These are phyloP conservation scores for Gnathonemus echidnorhynchus DNA, from an alignment of 2,113 vertebrate species.

Conservation along the genomic window DNA sequence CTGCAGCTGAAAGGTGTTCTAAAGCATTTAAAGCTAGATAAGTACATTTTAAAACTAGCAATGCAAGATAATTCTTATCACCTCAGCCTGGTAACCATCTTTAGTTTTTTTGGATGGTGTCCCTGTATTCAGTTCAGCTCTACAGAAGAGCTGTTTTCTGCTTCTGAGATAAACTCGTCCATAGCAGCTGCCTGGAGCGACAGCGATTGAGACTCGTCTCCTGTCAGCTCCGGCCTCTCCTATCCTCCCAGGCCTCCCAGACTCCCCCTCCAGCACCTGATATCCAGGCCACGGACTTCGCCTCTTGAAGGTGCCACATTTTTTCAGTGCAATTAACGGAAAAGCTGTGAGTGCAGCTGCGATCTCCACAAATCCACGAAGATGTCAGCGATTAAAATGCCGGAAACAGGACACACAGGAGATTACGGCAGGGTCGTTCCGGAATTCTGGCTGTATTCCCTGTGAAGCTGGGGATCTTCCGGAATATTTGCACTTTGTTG, in stretches of 20 bases:
- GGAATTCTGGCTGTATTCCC: slow-evolving; percentile 10
- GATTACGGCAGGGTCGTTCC: not conserved
- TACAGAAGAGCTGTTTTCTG: not conserved
- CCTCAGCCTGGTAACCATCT: not conserved
- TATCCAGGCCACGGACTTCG: not conserved
- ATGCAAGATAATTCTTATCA: not conserved
- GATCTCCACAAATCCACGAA: not conserved
- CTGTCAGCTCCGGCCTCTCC: not conserved
- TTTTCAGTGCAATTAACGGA: not conserved
- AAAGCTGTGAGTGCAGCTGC: slow-evolving; percentile 5
- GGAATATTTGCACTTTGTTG: not conserved
- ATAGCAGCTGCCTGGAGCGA: not conserved
- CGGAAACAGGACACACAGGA: slow-evolving; percentile 7
- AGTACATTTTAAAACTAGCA: not conserved
- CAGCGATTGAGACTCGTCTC: not conserved
- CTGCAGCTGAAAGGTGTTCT: not conserved
- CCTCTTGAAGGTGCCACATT: slow-evolving; percentile 23
- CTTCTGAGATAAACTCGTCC: not conserved
- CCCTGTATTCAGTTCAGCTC: not conserved
- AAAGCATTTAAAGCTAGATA: not conserved
- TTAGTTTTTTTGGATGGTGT: not conserved
- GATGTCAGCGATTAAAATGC: not conserved
- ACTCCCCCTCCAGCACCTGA: not conserved
- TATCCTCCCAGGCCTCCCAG: not conserved
- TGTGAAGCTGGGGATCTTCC: not conserved